These are phyloP conservation scores for Brachynemurus nebulosus DNA, from an alignment of 2,888 invertebrate genomes.

Conservation along the genomic window DNA sequence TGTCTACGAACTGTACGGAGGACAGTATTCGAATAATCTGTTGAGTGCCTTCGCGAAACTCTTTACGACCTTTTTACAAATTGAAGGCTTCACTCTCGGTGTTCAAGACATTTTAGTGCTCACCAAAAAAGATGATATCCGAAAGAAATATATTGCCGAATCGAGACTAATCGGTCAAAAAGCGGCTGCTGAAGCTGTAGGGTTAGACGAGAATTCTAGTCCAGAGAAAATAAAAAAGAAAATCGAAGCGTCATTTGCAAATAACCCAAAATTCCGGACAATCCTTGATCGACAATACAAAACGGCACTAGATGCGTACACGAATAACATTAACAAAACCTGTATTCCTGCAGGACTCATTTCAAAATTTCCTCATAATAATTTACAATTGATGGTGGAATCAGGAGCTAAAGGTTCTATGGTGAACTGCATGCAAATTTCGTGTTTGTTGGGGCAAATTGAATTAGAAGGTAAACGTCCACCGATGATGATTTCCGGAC, in stretches of 20 bases:
- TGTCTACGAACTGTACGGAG: slow-evolving; percentile 89
- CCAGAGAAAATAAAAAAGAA: slow-evolving; percentile 47
- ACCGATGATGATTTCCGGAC: slow-evolving; percentile 86
- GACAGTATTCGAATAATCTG: slow-evolving; percentile 62
- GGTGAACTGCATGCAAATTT: slow-evolving; percentile 97
- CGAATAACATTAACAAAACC: slow-evolving; percentile 80
- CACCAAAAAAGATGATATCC: slow-evolving; percentile 52
- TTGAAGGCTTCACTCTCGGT: slow-evolving; percentile 84
- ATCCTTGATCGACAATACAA: slow-evolving; percentile 77
- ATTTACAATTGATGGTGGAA: slow-evolving; percentile 96
- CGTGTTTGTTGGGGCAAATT: slow-evolving; percentile 93
- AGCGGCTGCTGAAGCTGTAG: slow-evolving; percentile 46
- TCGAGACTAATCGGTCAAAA: slow-evolving; percentile 50
- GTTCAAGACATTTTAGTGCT: slow-evolving; percentile 86
- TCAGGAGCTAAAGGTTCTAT: slow-evolving; percentile 98
- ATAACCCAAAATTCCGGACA: slow-evolving; percentile 62
- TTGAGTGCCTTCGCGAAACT: slow-evolving; percentile 84
- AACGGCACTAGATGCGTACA: slow-evolving; percentile 60
- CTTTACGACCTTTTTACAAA: slow-evolving; percentile 79
- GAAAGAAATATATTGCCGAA: slow-evolving; percentile 51
- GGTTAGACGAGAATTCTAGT: slow-evolving; percentile 30
- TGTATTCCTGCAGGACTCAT: slow-evolving; percentile 77
- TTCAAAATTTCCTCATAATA: slow-evolving; percentile 83
- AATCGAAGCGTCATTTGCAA: slow-evolving; percentile 54
- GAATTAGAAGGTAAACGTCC: slow-evolving; percentile 97